Evolutionary conservation across 1,140 invertebrate species (phyloP).

Genomic region (Delia radicum): DNA sequence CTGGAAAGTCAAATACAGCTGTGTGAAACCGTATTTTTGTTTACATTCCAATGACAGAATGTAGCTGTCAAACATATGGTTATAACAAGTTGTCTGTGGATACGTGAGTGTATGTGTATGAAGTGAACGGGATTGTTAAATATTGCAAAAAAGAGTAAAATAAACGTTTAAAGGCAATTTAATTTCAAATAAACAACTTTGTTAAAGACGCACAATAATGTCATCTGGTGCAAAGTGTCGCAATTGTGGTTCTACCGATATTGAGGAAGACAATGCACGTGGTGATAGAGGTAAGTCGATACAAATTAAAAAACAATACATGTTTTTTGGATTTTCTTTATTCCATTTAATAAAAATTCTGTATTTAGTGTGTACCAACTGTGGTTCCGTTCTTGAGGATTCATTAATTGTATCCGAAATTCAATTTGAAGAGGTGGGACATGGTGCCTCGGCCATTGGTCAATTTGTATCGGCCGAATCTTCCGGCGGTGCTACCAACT

Average conservation of each 20-base stretch:
- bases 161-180: neutral
- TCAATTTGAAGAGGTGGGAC: conserved; percentile 90
- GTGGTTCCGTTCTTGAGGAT: conserved; percentile 94
- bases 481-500: conserved; percentile 75
- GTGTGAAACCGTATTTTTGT: neutral
- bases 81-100: neutral
- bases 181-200: neutral
- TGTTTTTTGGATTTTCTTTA: neutral
- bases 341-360: neutral
- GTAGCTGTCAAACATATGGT: neutral
- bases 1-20: neutral
- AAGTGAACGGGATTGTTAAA: neutral
- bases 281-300: conserved; percentile 66
- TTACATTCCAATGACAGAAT: too few species aligned
- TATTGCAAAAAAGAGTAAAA: neutral
- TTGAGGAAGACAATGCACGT: conserved; percentile 87
- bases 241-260: conserved; percentile 91
- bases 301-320: neutral
- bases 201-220: too few species aligned
- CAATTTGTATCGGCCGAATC: conserved; percentile 91
- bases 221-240: conserved; percentile 69
- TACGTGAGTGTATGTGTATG: neutral
- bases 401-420: conserved; percentile 95
- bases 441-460: conserved; percentile 84
- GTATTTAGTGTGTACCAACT: conserved; percentile 81